A percentile compares a stretch with the other conserved stretches of the same genome.
Evolutionary conservation across 2,113 vertebrate genomes (phyloP).

Genomic region (Corynorhinus townsendii): DNA sequence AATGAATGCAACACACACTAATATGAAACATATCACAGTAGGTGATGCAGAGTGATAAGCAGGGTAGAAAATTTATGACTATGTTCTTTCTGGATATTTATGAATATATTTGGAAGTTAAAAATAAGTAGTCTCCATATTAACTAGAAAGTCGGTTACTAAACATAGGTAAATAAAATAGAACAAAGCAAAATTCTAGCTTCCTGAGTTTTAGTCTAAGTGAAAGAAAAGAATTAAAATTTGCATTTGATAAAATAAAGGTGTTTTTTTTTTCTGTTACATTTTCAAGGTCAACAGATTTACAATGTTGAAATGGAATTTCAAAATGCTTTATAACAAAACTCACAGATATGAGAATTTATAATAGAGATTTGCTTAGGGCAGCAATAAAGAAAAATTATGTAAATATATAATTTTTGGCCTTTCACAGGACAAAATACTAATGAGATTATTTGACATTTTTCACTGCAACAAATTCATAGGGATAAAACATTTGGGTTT

Average conservation of each 20-base stretch:
- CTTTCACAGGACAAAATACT: not conserved
- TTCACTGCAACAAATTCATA: not conserved
- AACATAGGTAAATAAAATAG: not conserved
- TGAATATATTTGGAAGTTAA: not conserved
- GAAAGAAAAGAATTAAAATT: not conserved
- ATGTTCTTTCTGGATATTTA: not conserved
- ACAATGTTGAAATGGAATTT: not conserved
- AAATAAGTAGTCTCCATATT: not conserved
- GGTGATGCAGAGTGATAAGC: not conserved
- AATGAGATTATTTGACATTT: not conserved
- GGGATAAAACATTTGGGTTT: not conserved
- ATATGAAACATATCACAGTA: not conserved
- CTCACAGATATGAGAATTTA: not conserved
- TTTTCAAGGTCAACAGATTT: constrained; percentile 5
- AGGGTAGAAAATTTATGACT: not conserved
- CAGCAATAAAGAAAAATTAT: not conserved
- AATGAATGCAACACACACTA: not conserved
- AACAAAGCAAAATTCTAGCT: not conserved
- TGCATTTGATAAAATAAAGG: not conserved
- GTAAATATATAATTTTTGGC: not conserved
- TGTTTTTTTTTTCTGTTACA: not conserved
- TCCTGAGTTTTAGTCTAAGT: not conserved
- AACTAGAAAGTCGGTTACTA: not conserved
- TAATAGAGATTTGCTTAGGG: not conserved
- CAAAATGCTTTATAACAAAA: constrained; percentile 18